Evolutionary conservation across 2,888 invertebrate genomes (phyloP).

Genomic region (Melipona beecheii): DNA sequence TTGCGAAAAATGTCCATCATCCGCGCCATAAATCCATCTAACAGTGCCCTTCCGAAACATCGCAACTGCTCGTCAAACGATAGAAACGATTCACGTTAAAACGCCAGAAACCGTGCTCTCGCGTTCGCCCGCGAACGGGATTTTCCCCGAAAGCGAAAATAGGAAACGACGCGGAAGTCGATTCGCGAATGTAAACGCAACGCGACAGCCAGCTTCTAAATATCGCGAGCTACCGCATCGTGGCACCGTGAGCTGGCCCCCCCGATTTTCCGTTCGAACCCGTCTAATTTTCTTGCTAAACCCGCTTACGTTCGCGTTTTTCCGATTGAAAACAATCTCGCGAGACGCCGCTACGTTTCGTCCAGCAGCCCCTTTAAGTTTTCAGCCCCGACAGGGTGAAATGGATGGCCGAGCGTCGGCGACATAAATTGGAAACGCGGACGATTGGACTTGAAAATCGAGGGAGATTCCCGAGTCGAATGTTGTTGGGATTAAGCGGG

Average conservation of each 20-base stretch:
- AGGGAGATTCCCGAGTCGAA: not conserved
- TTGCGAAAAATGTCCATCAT: not conserved
- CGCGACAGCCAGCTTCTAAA: slow-evolving; percentile 31
- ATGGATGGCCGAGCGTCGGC: not conserved
- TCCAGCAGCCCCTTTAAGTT: not conserved
- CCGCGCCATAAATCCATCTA: not conserved
- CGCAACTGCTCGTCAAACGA: not conserved
- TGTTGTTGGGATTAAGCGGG: not conserved
- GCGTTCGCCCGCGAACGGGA: slow-evolving; percentile 8
- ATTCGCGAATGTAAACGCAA: slow-evolving; percentile 20
- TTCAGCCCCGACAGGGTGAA: too few species aligned
- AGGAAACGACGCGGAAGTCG: not conserved
- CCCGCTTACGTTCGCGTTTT: slow-evolving; percentile 35
- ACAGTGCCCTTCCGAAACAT: not conserved
- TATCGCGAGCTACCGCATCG: not conserved
- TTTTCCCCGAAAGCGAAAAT: slow-evolving; percentile 10
- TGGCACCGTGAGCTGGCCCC: slow-evolving; percentile 1
- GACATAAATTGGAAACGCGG: not conserved
- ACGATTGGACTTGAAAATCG: not conserved
- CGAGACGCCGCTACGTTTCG: not conserved
- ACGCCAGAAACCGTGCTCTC: not conserved
- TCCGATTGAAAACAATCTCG: slow-evolving; percentile 43
- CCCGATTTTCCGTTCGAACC: slow-evolving; percentile 8
- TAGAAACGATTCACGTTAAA: slow-evolving; percentile 4
- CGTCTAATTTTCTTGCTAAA: slow-evolving; percentile 26